Evolutionary conservation across 2,888 invertebrate genomes (phyloP), one percentile per base, ranked within the genome.

Genomic region (Poecilus cupreus): DNA sequence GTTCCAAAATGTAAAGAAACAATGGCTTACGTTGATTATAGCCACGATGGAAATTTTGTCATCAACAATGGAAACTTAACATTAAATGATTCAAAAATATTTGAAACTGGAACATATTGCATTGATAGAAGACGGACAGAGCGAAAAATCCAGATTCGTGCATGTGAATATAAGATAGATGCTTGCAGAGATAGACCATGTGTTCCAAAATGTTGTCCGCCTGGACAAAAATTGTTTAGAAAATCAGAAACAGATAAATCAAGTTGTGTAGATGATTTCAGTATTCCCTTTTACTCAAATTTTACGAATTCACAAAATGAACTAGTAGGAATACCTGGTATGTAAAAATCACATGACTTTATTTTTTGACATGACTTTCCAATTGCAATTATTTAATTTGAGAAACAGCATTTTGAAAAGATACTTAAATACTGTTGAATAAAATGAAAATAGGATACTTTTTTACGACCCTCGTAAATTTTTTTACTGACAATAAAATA

Each of bases 201-300:
- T 10, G 24, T 79, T 24, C 16, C 49, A 1, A 79, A 79, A 68
- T 79, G 79, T 70, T 79, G 79, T 37, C 70, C 79, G 2, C 18
- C 24, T 70, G 79, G 79, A 20, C 49, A 51, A 26, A 46, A 32
- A 32, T 37, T 57, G 2, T 10, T 5, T 10, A 54, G 20, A 20
- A 6, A 4, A 16, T 2, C 13, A n/a, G n/a, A 13, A 2, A 16
- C 11, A 18, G n/a, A 6, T n/a, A 79, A 46, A 24, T 51, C 49
- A 16, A 20, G 16, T 20, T 20, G 18, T 32, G 18, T 37, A 1
- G 24, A 46, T 10, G 64, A 79, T 51, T 68, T 39, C 6, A 32
- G 37, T 10, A 18, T 13, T 4, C 60, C 79, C 18, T 49, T 79
- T 32, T 39, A n/a, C n/a, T 20, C 26, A 26, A 49, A 70, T 49